Percentiles rank a stretch among this genome's conserved stretches.
Evolutionary conservation across 2,797 vertebrate species (phyloP).

Genomic region (Ciconia nigra): DNA sequence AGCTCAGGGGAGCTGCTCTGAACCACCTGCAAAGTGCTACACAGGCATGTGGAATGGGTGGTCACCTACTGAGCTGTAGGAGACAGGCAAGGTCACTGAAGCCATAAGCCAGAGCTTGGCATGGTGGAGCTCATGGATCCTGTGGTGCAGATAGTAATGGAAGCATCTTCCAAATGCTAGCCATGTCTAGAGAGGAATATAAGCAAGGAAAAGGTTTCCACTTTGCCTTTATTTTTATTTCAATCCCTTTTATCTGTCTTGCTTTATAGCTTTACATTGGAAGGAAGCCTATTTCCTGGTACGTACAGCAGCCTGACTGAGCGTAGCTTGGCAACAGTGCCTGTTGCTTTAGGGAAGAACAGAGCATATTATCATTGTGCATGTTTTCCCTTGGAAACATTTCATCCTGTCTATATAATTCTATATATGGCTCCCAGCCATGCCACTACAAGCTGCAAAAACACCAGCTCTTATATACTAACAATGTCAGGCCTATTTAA

Average conservation of each 20-base stretch:
- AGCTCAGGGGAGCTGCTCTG: background rate
- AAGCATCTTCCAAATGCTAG: constrained; percentile 8
- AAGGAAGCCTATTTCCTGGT: constrained; percentile 58
- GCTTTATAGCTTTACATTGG: constrained; percentile 63
- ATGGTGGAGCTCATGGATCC: background rate
- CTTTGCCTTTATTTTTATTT: constrained; percentile 61
- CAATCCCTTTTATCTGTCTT: constrained; percentile 51
- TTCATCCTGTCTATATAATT: constrained; percentile 63
- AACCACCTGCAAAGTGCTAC: background rate
- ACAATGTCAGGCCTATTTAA: background rate
- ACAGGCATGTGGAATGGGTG: background rate
- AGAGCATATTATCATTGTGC: constrained; percentile 61
- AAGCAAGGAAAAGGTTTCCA: background rate
- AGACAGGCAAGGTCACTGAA: background rate
- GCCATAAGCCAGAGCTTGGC: background rate
- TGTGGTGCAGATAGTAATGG: background rate
- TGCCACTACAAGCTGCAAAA: constrained; percentile 62
- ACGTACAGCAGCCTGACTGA: constrained; percentile 55
- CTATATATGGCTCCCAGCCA: constrained; percentile 50
- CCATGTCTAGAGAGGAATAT: background rate
- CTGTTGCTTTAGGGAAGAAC: constrained; percentile 63
- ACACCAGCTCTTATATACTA: constrained; percentile 9
- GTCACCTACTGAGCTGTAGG: background rate
- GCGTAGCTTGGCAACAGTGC: constrained; percentile 57
- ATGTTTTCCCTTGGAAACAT: constrained; percentile 63